Evolutionary conservation across 2,113 vertebrate species (phyloP).

Genomic region (Romanogobio albipinnatus): DNA sequence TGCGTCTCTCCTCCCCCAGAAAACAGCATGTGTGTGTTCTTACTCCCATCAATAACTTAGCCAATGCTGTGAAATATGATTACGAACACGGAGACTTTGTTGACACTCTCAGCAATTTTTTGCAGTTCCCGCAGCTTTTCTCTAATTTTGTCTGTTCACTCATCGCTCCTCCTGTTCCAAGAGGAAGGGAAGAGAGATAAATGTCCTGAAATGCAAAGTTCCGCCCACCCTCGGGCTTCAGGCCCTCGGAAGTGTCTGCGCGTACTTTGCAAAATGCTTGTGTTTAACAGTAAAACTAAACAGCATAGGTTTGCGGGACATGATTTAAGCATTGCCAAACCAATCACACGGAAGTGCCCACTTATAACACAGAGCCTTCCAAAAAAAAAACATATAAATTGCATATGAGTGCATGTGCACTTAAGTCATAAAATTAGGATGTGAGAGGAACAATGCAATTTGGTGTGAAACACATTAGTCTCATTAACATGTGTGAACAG

Average conservation of each 20-base stretch:
- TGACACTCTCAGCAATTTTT: constrained; percentile 26
- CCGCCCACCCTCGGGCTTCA: background rate
- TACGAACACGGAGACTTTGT: constrained; percentile 27
- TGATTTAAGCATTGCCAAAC: background rate
- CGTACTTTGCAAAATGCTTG: constrained; percentile 5
- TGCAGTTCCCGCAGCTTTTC: constrained; percentile 27
- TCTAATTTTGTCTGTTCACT: constrained; percentile 33
- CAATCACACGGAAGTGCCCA: constrained; percentile 19
- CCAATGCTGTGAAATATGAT: constrained; percentile 42
- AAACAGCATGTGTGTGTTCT: constrained; percentile 35
- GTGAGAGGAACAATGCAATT: background rate
- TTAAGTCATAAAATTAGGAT: background rate
- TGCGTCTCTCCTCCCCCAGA: constrained; percentile 9
- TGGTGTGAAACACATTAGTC: background rate
- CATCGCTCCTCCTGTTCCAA: constrained; percentile 5
- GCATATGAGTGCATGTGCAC: background rate
- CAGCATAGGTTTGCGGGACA: constrained; percentile 14
- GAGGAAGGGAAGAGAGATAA: background rate
- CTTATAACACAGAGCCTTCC: background rate
- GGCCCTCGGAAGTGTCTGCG: background rate
- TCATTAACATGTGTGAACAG: background rate
- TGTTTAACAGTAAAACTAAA: background rate
- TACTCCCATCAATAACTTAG: constrained; percentile 30
- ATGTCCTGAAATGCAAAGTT: background rate
- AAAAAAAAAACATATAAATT: constrained; percentile 9